Evolutionary conservation across 2,797 vertebrate genomes (phyloP).

Genomic region (Fundulus diaphanus): DNA sequence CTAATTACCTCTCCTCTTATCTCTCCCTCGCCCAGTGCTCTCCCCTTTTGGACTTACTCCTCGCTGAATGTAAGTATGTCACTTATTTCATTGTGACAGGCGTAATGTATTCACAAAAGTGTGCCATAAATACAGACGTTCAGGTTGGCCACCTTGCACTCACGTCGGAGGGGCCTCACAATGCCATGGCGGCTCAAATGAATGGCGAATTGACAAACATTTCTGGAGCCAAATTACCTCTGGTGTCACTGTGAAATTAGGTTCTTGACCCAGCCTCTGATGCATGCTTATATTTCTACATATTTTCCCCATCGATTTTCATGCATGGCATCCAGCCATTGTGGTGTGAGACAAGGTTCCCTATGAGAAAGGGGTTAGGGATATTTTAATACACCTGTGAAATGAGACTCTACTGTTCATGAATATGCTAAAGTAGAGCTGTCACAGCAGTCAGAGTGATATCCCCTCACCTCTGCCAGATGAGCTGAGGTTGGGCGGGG

Average conservation of each 20-base stretch:
- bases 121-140: slow-evolving; percentile 99
- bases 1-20: slow-evolving; percentile 99
- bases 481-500: slow-evolving; percentile 49
- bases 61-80: slow-evolving; percentile 95
- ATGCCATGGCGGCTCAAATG: slow-evolving; percentile 90
- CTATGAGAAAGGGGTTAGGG: slow-evolving; percentile 89
- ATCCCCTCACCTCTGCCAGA: slow-evolving; percentile 83
- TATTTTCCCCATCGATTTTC: slow-evolving; percentile 96
- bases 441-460: slow-evolving; percentile 92
- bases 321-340: slow-evolving; percentile 88
- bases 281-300: slow-evolving; percentile 97
- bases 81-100: slow-evolving; percentile 99
- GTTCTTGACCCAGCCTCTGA: slow-evolving; percentile 98
- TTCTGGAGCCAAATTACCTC: slow-evolving; percentile 97
- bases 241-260: slow-evolving; percentile 99
- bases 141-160: slow-evolving; percentile 94
- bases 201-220: slow-evolving; percentile 99
- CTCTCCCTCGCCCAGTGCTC: slow-evolving; percentile 90
- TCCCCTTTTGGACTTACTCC: slow-evolving; percentile 91
- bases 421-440: slow-evolving; percentile 96
- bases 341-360: slow-evolving; percentile 86
- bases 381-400: slow-evolving; percentile 97
- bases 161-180: slow-evolving; percentile 80
- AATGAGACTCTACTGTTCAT: slow-evolving; percentile 91
- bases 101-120: slow-evolving; percentile 99